A percentile compares a stretch with the other conserved stretches of the same genome.
Conservation (phyloP, 2,113 vertebrate genomes). For the Aspiorhynchus laticeps region DNA sequence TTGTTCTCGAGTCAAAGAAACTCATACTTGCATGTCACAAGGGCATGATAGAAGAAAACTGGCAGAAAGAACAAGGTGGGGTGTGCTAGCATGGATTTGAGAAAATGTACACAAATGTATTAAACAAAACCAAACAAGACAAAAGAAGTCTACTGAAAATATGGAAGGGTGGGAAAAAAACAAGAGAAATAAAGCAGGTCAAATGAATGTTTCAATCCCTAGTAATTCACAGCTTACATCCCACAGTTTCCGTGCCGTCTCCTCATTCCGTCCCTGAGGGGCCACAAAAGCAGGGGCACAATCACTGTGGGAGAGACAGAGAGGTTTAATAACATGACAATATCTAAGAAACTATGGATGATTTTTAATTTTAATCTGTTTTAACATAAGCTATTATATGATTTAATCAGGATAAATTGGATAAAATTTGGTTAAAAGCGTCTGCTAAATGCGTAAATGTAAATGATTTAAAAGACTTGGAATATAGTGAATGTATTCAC, state of each 20-base stretch:
- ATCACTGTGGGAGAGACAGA: constrained; percentile 75
- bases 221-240: constrained; percentile 88
- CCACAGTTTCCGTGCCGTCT: constrained; percentile 86
- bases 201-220: constrained; percentile 74
- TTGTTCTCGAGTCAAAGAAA: not conserved
- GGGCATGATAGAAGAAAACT: not conserved
- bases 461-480: not conserved
- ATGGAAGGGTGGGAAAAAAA: not conserved
- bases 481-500: not conserved
- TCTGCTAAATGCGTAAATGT: too few relatives aligned
- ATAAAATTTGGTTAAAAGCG: too few relatives aligned
- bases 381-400: not conserved
- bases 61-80: not conserved
- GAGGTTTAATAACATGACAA: not conserved
- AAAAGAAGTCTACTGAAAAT: constrained; percentile 22
- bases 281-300: constrained; percentile 86
- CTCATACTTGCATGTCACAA: constrained; percentile 28
- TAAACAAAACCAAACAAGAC: constrained; percentile 30
- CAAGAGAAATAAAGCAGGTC: not conserved
- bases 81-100: not conserved
- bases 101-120: not conserved
- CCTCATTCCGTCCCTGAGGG: constrained; percentile 81
- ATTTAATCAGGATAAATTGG: too few relatives aligned
- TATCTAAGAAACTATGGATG: not conserved
- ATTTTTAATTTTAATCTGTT: not conserved